Evolutionary conservation across 2,113 vertebrate species (phyloP).

Genomic region (Corynorhinus townsendii): DNA sequence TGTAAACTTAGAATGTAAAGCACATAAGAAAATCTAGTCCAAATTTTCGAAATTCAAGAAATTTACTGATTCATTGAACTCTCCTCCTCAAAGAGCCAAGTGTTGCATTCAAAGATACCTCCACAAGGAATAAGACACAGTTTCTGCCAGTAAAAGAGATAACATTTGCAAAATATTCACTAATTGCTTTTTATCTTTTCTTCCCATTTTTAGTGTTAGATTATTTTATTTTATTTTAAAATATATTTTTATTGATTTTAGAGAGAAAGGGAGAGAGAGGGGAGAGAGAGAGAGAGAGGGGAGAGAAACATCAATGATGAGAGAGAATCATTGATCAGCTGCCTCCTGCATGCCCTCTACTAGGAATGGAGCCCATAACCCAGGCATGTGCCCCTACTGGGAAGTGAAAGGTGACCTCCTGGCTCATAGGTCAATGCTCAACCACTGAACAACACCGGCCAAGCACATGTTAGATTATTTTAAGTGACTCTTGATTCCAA

Average conservation of each 20-base stretch:
- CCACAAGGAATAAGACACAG: not conserved
- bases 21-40: not conserved
- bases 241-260: not conserved
- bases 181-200: not conserved
- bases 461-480: not conserved
- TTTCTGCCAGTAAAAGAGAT: not conserved
- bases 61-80: not conserved
- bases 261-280: too few species aligned
- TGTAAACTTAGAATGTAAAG: not conserved
- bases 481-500: not conserved
- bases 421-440: too few species aligned
- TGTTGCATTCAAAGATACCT: not conserved
- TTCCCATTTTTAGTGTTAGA: not conserved
- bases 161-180: not conserved
- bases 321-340: too few species aligned
- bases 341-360: too few species aligned
- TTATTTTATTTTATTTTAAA: not conserved
- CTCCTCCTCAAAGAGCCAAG: not conserved
- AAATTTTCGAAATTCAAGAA: not conserved
- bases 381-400: too few species aligned
- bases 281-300: too few species aligned
- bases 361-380: too few species aligned
- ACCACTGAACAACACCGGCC: too few species aligned
- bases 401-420: too few species aligned
- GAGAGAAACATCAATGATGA: too few species aligned